phyloP scores from a whole-genome alignment of 2,797 vertebrate genomes.

The Acipenser ruthenus region DNA sequence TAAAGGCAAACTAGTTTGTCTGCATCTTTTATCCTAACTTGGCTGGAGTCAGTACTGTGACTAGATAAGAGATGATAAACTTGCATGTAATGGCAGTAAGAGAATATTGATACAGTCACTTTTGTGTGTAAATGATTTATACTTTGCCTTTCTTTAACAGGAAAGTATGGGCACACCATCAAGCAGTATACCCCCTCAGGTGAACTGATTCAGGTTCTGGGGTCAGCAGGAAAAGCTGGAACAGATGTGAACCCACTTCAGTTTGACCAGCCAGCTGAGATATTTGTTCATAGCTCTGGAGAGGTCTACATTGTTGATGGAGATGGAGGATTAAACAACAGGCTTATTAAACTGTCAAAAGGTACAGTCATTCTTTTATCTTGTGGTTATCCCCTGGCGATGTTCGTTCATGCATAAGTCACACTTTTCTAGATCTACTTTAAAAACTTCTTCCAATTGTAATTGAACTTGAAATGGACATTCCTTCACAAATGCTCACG shows the following conservation, averaged over 20 bases:
- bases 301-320: slow-evolving; percentile 91
- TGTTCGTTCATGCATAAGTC: too few species aligned
- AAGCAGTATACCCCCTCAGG: slow-evolving; percentile 82
- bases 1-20: too few species aligned
- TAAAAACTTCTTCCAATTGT: not conserved
- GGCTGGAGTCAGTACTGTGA: too few species aligned
- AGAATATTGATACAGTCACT: not conserved
- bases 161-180: slow-evolving; percentile 77
- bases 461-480: not conserved
- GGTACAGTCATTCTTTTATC: slow-evolving; percentile 38
- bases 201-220: slow-evolving; percentile 74
- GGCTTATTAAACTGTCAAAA: slow-evolving; percentile 79
- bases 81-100: too few species aligned
- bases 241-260: slow-evolving; percentile 73
- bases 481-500: too few species aligned
- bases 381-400: too few species aligned
- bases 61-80: not conserved
- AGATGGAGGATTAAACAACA: slow-evolving; percentile 91
- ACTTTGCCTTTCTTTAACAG: slow-evolving; percentile 32
- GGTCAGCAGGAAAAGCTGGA: slow-evolving; percentile 76
- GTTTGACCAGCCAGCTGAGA: slow-evolving; percentile 87
- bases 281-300: slow-evolving; percentile 75
- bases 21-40: too few species aligned
- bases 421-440: not conserved
- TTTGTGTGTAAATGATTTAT: not conserved